Evolutionary conservation across 1,140 invertebrate species (phyloP), one percentile per base, ranked within the genome.

Genomic region (Atta cephalotes): DNA sequence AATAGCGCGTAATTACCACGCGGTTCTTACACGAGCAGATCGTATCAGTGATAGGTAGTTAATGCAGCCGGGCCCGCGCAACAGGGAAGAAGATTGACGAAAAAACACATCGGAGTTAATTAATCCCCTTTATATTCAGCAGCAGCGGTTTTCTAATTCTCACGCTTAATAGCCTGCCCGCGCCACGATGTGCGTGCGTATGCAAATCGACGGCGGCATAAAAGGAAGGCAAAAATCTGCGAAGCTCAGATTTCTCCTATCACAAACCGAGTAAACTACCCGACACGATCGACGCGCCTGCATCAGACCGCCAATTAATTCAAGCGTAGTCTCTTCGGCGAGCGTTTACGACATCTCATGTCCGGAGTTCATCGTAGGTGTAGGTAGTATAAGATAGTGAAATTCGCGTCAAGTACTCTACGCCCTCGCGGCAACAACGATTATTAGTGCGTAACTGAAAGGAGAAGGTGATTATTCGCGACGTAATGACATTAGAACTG

Each of bases 21-120:
- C 56, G 70, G 56, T 84, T 76, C 70, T 51, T 62, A 39, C 80
- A 84, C 85, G 85, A 87, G 84, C 86, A 90, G 89, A 90, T 90
- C 78, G 84, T 90, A 90, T 90, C 89, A 88, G 89, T 90, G 89
- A 90, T 90, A 90, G 87, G 87, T 90, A 87, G 89, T 90, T 90
- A 90, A 90, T 85, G 84, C 89, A 79, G 28, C 21, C 25, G n/a
- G 3, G 56, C 56, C n/a, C 68, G 53, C 49, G 45, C 82, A 70
- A 25, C n/a, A 56, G n/a, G 77, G 60, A 63, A 66, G 86, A 81
- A 77, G 81, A 72, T 77, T 79, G 71, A 86, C 65, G 77, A 78
- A 86, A 85, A 81, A 66, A 87, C 14, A 66, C 70, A 87, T 90
- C 76, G 71, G 86, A 76, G 86, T 79, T 90, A 90, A 90, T 90